Evolutionary conservation across 2,888 invertebrate genomes (phyloP).

Genomic region (Desoria tigrina): DNA sequence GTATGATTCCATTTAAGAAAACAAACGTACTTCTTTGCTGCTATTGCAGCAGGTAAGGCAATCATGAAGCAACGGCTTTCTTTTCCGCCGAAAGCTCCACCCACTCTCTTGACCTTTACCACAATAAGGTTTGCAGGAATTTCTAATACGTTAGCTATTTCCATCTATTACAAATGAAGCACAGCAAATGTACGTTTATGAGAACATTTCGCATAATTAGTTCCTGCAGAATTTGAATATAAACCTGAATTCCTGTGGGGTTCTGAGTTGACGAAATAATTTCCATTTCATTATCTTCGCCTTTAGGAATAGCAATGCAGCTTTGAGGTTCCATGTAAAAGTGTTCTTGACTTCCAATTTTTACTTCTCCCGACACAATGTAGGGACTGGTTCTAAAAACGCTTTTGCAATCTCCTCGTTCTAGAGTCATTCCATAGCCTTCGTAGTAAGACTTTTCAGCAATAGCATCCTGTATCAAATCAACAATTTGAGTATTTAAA

Average conservation of each 20-base stretch:
- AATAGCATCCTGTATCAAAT: slow-evolving; percentile 71
- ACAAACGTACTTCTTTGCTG: slow-evolving; percentile 67
- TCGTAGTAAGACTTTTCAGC: slow-evolving; percentile 69
- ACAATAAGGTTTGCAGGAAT: slow-evolving; percentile 56
- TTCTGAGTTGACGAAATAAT: slow-evolving; percentile 82
- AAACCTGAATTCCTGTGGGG: slow-evolving; percentile 59
- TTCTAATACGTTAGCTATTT: slow-evolving; percentile 56
- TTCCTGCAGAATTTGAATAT: slow-evolving; percentile 3
- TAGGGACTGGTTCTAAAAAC: slow-evolving; percentile 64
- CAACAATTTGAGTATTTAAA: background rate
- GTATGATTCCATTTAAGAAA: background rate
- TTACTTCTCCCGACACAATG: slow-evolving; percentile 68
- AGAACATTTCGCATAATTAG: background rate
- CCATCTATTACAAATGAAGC: slow-evolving; percentile 1
- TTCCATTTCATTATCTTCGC: slow-evolving; percentile 79
- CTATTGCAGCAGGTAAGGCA: slow-evolving; percentile 75
- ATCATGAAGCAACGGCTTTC: slow-evolving; percentile 72
- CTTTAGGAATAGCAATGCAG: slow-evolving; percentile 62
- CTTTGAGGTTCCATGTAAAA: slow-evolving; percentile 87
- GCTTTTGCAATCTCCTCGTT: slow-evolving; percentile 65
- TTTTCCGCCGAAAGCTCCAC: slow-evolving; percentile 96
- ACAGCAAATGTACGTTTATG: no score
- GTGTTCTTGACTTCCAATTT: slow-evolving; percentile 91
- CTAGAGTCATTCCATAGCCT: slow-evolving; percentile 32
- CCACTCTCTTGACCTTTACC: slow-evolving; percentile 63